Conservation (phyloP, 2,113 vertebrate genomes). For the Tupaia tana region DNA sequence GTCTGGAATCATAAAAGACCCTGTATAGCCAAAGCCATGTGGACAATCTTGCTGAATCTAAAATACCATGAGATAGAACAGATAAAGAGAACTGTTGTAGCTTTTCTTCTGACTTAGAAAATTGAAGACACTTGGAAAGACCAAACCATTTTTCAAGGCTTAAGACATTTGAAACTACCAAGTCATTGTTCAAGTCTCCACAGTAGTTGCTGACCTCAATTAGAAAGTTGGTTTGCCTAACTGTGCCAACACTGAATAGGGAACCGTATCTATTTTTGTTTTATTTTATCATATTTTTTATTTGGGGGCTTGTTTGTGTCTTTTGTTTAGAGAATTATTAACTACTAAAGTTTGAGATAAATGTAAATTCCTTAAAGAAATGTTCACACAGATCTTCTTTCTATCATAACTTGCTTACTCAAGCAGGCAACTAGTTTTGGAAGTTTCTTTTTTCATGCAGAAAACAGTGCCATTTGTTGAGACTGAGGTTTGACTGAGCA, state of each 20-base stretch:
- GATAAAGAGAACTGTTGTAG: neutral
- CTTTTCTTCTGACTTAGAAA: too few species aligned
- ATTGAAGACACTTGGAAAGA: neutral
- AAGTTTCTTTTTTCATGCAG: neutral
- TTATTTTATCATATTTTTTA: constrained; percentile 33
- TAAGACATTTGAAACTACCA: neutral
- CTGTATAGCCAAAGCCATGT: neutral
- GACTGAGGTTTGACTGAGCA: neutral
- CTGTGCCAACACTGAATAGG: neutral
- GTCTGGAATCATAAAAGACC: too few species aligned
- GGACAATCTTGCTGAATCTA: neutral
- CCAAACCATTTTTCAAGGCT: neutral
- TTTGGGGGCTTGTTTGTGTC: neutral
- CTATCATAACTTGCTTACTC: neutral
- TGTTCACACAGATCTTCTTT: neutral
- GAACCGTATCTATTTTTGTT: neutral
- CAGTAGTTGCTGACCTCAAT: neutral
- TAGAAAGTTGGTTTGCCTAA: constrained; percentile 1
- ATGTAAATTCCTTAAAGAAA: constrained; percentile 32
- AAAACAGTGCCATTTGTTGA: constrained; percentile 7
- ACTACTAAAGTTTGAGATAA: neutral
- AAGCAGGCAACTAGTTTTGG: neutral
- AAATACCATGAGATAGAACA: neutral
- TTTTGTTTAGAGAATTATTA: neutral
- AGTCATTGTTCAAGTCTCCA: constrained; percentile 35